Evolutionary conservation across 2,113 vertebrate species (phyloP).

Genomic region (Pollachius pollachius): DNA sequence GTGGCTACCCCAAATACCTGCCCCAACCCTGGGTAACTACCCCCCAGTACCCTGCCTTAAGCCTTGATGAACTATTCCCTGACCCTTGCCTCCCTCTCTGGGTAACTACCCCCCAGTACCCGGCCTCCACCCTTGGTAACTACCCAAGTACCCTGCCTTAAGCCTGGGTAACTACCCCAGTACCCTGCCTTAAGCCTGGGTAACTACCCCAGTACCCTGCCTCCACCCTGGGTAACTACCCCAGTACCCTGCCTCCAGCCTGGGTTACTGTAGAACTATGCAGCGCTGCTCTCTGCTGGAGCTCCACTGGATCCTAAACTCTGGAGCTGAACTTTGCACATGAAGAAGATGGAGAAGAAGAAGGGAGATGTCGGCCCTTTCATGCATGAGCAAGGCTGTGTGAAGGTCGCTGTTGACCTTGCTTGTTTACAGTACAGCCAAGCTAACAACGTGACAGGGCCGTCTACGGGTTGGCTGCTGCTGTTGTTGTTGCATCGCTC

Average conservation of each 20-base stretch:
- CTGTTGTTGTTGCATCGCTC: too few relatives aligned
- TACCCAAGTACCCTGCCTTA: neutral
- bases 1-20: neutral
- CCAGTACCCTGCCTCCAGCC: conserved; percentile 31
- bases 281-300: too few relatives aligned
- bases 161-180: neutral
- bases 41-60: conserved; percentile 21
- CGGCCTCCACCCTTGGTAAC: neutral
- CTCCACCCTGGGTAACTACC: conserved; percentile 1
- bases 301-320: too few relatives aligned
- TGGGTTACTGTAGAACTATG: conserved; percentile 3
- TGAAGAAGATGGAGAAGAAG: too few relatives aligned
- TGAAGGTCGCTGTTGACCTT: too few relatives aligned
- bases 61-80: conserved; percentile 11
- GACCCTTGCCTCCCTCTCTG: neutral
- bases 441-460: too few relatives aligned
- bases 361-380: too few relatives aligned
- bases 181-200: neutral
- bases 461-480: too few relatives aligned
- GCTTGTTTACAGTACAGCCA: too few relatives aligned
- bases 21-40: neutral
- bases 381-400: too few relatives aligned
- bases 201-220: neutral
- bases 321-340: too few relatives aligned
- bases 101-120: too few relatives aligned